Evolutionary conservation across 2,113 vertebrate species (phyloP).

Genomic region (Progne subis): DNA sequence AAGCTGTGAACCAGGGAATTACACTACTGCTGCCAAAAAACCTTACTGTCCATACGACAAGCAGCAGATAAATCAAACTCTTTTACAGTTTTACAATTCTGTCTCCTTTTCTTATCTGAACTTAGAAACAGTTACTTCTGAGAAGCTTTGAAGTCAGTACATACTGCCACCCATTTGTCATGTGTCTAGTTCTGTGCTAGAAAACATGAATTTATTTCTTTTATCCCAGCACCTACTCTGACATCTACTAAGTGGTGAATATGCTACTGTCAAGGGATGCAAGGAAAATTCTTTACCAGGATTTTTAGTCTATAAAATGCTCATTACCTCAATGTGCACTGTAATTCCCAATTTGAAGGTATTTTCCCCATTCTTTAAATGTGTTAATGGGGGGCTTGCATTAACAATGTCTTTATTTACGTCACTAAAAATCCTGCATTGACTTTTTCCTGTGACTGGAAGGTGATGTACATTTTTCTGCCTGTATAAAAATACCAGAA

Average conservation of each 20-base stretch:
- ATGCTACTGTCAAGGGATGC: neutral
- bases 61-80: neutral
- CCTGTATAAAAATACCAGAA: neutral
- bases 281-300: neutral
- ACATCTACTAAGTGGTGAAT: neutral
- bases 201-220: neutral
- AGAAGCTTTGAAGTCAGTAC: conserved; percentile 4
- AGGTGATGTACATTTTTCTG: neutral
- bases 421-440: neutral
- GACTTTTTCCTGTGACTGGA: neutral
- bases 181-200: neutral
- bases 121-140: neutral
- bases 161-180: neutral
- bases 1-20: neutral
- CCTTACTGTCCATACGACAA: neutral
- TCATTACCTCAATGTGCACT: neutral
- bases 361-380: neutral
- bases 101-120: neutral
- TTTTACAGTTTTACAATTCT: neutral
- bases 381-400: neutral
- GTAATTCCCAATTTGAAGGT: neutral
- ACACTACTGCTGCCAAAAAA: neutral
- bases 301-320: neutral
- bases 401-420: neutral
- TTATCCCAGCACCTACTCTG: neutral